These are phyloP conservation scores for Empidonax alnorum DNA, from an alignment of 2,113 vertebrate genomes.

Conservation along the genomic window DNA sequence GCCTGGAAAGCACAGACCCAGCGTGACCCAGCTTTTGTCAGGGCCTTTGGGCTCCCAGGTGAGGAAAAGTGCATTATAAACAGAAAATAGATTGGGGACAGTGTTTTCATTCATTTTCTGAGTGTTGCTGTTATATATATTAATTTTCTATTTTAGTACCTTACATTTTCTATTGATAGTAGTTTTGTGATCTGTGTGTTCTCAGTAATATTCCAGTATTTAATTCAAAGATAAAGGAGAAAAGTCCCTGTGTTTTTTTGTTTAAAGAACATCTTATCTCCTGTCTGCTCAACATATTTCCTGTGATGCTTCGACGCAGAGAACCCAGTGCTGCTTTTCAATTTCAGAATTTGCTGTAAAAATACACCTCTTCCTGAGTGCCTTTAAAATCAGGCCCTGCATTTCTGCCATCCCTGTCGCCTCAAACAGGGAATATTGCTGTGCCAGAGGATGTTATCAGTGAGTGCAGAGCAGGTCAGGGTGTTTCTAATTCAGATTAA, in stretches of 20 bases:
- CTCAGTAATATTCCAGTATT: not conserved
- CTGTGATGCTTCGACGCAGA: not conserved
- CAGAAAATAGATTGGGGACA: not conserved
- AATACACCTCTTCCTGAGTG: not conserved
- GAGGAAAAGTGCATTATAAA: not conserved
- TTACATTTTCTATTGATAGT: not conserved
- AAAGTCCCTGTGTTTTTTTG: not conserved
- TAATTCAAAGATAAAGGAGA: not conserved
- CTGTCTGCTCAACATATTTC: not conserved
- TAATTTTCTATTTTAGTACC: not conserved
- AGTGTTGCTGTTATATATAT: not conserved
- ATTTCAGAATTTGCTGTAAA: not conserved
- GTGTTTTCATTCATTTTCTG: not conserved
- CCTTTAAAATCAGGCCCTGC: not conserved
- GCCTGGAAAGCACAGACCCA: not conserved
- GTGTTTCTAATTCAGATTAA: conserved; percentile 82
- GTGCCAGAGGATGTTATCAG: conserved; percentile 45
- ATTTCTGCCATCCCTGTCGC: not conserved
- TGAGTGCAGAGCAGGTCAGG: conserved; percentile 67
- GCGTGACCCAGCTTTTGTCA: not conserved
- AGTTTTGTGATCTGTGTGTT: not conserved
- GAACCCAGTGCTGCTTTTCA: not conserved
- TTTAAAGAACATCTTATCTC: not conserved
- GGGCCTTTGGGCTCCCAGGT: not conserved
- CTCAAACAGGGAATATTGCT: not conserved